These are phyloP conservation scores for Heteromurus nitidus DNA, from an alignment of 2,888 invertebrate species.

Conservation along the genomic window DNA sequence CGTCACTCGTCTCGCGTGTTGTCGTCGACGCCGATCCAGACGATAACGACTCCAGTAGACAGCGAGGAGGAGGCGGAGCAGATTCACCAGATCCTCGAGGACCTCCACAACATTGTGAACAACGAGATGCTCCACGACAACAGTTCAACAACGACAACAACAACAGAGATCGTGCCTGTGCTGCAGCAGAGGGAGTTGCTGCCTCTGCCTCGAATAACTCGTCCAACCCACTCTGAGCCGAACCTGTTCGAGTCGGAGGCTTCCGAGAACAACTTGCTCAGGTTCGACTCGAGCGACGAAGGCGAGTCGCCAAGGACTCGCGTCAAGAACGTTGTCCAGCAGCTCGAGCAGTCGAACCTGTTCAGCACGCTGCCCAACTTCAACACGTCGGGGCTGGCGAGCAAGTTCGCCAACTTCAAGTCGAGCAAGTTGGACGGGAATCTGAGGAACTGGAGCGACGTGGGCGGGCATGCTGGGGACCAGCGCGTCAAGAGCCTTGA, in stretches of 20 bases:
- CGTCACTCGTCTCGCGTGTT: too few species aligned
- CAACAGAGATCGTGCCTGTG: conserved; percentile 38
- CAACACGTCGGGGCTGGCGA: conserved; percentile 71
- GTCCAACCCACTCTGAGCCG: conserved; percentile 29
- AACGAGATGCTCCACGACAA: conserved; percentile 70
- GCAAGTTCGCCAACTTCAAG: conserved; percentile 73
- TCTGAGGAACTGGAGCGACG: conserved; percentile 2
- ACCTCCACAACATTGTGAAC: conserved; percentile 73
- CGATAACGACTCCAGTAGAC: conserved; percentile 70
- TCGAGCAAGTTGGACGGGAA: conserved; percentile 67
- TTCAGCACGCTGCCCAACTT: conserved; percentile 69
- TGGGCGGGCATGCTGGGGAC: not conserved
- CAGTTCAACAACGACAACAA: not conserved
- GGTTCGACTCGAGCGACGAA: conserved; percentile 2
- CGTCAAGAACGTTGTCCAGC: conserved; percentile 70
- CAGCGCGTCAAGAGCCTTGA: conserved; percentile 38
- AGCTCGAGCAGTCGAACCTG: conserved; percentile 64
- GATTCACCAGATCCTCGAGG: conserved; percentile 72
- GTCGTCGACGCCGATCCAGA: conserved; percentile 38
- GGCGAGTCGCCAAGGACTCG: conserved; percentile 25
- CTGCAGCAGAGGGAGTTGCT: not conserved
- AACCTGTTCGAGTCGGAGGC: conserved; percentile 39
- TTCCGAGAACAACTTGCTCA: conserved; percentile 13
- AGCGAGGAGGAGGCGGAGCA: conserved; percentile 73
- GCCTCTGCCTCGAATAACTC: not conserved